A percentile compares a stretch with the other conserved stretches of the same genome.
Conservation (phyloP, 2,797 vertebrate genomes). For the Lycodopsis pacificus region DNA sequence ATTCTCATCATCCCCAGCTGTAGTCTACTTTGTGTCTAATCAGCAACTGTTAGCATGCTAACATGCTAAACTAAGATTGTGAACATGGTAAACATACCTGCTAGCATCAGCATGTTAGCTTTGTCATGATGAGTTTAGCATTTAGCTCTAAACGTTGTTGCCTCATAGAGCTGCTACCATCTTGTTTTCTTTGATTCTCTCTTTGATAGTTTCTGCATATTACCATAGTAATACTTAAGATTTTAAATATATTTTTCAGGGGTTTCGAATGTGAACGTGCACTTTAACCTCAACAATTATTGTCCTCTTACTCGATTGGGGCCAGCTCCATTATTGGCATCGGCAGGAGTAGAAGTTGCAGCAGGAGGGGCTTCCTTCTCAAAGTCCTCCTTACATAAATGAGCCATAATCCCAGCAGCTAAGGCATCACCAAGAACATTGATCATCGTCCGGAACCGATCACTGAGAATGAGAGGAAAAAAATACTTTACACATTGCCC, state of each 20-base stretch:
- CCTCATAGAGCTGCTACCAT: not conserved
- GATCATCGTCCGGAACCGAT: constrained; percentile 92
- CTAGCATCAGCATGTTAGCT: not conserved
- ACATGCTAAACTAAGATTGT: not conserved
- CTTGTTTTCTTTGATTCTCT: not conserved
- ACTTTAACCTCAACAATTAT: not conserved
- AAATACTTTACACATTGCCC: not conserved
- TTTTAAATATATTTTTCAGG: not conserved
- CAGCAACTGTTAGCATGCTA: too few relatives aligned
- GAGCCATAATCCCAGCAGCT: constrained; percentile 90
- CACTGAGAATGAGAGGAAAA: constrained; percentile 75
- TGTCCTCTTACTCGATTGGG: constrained; percentile 70
- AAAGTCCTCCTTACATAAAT: constrained; percentile 86
- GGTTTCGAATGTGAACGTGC: not conserved
- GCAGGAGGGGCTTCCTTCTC: constrained; percentile 55
- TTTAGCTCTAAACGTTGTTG: not conserved
- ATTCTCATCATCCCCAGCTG: too few relatives aligned
- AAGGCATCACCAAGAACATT: constrained; percentile 91
- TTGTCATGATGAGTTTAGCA: not conserved
- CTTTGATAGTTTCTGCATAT: not conserved
- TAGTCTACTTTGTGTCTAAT: too few relatives aligned
- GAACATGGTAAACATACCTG: not conserved
- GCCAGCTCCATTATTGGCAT: constrained; percentile 26
- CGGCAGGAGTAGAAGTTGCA: not conserved
- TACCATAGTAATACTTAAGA: not conserved